phyloP scores from a whole-genome alignment of 2,797 vertebrate species.

The Ptychobarbus kaznakovi region DNA sequence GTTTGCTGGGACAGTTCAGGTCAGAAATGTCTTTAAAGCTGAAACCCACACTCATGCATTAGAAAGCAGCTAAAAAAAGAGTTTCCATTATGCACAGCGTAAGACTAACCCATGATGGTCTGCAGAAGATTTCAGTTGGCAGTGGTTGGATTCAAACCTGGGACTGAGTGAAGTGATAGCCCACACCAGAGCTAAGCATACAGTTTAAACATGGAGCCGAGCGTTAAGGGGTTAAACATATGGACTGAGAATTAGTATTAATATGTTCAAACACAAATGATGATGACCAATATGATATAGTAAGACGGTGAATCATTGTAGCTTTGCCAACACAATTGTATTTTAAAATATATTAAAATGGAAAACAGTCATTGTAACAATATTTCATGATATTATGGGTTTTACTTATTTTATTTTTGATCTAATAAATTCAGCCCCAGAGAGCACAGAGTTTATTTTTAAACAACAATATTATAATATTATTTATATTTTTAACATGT shows the following conservation, averaged over 20 bases:
- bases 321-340: too few relatives aligned
- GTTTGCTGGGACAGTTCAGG: constrained; percentile 41
- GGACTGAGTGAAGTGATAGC: not conserved
- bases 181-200: not conserved
- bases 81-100: constrained; percentile 56
- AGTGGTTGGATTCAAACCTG: not conserved
- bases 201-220: not conserved
- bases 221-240: not conserved
- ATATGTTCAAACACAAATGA: not conserved
- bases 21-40: constrained; percentile 33
- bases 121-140: constrained; percentile 11
- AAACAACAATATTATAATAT: not conserved
- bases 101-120: constrained; percentile 34
- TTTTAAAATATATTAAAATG: not conserved
- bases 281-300: not conserved
- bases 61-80: constrained; percentile 39
- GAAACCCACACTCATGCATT: constrained; percentile 57
- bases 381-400: not conserved
- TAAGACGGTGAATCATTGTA: not conserved
- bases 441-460: not conserved
- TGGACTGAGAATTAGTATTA: not conserved
- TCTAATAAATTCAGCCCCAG: not conserved
- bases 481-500: not conserved
- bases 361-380: not conserved
- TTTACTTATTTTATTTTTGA: not conserved